phyloP scores from a whole-genome alignment of 2,797 vertebrate genomes.

The Lates japonicus region DNA sequence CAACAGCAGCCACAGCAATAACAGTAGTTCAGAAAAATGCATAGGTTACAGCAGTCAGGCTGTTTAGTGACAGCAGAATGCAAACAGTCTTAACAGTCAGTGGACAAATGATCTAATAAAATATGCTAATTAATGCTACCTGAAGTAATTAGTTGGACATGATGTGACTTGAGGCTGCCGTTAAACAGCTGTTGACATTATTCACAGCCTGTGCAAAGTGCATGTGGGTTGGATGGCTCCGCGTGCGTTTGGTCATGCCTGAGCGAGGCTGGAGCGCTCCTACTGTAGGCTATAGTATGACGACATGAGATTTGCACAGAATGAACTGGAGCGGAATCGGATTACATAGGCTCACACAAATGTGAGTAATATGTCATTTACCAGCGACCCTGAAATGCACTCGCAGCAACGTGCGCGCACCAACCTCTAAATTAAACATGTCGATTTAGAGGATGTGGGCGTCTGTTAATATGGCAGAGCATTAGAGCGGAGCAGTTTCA shows the following conservation, averaged over 20 bases:
- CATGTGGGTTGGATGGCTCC: constrained; percentile 71
- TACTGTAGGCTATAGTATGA: constrained; percentile 77
- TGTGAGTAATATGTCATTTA: constrained; percentile 87
- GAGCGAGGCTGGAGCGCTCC: constrained; percentile 68
- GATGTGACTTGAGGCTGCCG: not conserved
- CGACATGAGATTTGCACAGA: constrained; percentile 86
- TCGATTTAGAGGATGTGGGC: constrained; percentile 40
- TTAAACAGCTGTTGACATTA: constrained; percentile 15
- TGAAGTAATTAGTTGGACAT: not conserved
- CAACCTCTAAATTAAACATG: constrained; percentile 69
- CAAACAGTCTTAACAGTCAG: no score
- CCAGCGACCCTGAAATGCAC: constrained; percentile 69
- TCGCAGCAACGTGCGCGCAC: constrained; percentile 52
- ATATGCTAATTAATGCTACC: not conserved
- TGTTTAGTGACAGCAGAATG: not conserved
- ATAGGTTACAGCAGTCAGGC: not conserved
- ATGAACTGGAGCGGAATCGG: constrained; percentile 85
- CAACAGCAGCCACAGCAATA: not conserved
- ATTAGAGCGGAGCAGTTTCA: constrained; percentile 29
- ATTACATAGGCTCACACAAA: constrained; percentile 86
- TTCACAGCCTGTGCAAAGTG: constrained; percentile 52
- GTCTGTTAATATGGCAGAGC: constrained; percentile 40
- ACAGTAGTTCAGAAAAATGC: not conserved
- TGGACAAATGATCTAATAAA: not conserved
- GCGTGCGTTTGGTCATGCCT: constrained; percentile 68